phyloP scores from a whole-genome alignment of 2,113 vertebrate species.

The Haemorhous mexicanus region DNA sequence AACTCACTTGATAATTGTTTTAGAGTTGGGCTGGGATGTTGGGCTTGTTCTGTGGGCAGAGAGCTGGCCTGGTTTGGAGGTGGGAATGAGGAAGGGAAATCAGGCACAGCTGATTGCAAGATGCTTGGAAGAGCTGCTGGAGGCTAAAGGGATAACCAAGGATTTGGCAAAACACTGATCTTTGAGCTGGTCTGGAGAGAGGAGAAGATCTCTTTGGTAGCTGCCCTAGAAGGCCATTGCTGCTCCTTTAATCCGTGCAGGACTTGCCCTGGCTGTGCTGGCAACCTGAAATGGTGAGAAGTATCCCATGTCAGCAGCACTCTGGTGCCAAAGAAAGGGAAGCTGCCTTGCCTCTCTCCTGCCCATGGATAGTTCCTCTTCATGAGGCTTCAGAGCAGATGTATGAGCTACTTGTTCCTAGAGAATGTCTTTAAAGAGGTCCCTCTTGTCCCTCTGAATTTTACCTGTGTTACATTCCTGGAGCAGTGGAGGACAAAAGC shows the following conservation, averaged over 20 bases:
- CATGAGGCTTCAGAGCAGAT: background rate
- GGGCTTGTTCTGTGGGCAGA: accelerated
- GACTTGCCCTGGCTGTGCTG: background rate
- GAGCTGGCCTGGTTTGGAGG: background rate
- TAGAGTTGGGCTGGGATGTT: background rate
- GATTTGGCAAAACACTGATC: background rate
- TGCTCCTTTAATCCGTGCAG: background rate
- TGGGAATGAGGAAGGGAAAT: background rate
- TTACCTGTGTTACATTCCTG: background rate
- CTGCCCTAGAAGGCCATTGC: background rate
- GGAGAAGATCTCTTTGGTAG: background rate
- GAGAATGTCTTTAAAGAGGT: background rate
- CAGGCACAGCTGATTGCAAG: background rate
- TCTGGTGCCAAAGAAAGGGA: background rate
- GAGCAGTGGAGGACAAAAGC: background rate
- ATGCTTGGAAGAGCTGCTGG: background rate
- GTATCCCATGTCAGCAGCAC: accelerated
- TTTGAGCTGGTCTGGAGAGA: background rate
- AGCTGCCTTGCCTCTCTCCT: background rate
- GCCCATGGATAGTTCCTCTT: background rate
- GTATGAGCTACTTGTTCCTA: background rate
- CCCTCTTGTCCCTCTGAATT: background rate
- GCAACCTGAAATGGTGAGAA: background rate
- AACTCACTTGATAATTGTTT: background rate
- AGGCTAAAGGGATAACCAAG: background rate